These are phyloP conservation scores for Zootermopsis nevadensis DNA, from an alignment of 2,888 invertebrate species.

Conservation along the genomic window DNA sequence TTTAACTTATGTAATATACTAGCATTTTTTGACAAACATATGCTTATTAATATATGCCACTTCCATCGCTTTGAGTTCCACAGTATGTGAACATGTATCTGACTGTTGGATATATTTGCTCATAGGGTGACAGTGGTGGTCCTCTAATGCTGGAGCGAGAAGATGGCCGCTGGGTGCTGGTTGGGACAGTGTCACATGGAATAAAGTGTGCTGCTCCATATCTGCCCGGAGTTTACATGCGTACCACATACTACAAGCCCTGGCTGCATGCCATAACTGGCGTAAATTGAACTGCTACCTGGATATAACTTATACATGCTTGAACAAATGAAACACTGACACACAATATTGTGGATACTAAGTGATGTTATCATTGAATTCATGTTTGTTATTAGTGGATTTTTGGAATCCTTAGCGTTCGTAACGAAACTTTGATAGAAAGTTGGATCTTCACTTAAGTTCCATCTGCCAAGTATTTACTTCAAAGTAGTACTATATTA, in stretches of 20 bases:
- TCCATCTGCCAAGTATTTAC: too few species aligned
- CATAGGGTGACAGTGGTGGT: slow-evolving; percentile 92
- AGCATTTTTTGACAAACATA: too few species aligned
- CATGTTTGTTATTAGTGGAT: background rate
- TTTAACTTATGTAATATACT: too few species aligned
- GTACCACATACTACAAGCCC: slow-evolving; percentile 90
- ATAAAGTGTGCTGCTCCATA: slow-evolving; percentile 94
- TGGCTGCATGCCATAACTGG: slow-evolving; percentile 92
- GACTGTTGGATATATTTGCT: slow-evolving; percentile 51
- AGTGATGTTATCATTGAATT: background rate
- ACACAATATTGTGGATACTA: background rate
- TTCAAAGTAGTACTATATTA: too few species aligned
- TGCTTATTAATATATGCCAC: background rate
- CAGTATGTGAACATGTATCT: background rate
- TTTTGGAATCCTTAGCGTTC: background rate
- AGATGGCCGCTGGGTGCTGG: slow-evolving; percentile 88
- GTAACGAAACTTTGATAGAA: background rate
- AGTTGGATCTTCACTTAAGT: background rate
- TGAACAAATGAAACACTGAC: background rate
- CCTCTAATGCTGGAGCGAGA: slow-evolving; percentile 85
- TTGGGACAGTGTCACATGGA: slow-evolving; percentile 94
- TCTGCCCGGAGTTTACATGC: slow-evolving; percentile 93
- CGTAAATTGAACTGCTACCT: slow-evolving; percentile 60
- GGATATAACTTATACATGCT: background rate
- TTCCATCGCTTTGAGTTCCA: background rate